phyloP scores from a whole-genome alignment of 2,888 invertebrate genomes.

The Apeira syringaria region DNA sequence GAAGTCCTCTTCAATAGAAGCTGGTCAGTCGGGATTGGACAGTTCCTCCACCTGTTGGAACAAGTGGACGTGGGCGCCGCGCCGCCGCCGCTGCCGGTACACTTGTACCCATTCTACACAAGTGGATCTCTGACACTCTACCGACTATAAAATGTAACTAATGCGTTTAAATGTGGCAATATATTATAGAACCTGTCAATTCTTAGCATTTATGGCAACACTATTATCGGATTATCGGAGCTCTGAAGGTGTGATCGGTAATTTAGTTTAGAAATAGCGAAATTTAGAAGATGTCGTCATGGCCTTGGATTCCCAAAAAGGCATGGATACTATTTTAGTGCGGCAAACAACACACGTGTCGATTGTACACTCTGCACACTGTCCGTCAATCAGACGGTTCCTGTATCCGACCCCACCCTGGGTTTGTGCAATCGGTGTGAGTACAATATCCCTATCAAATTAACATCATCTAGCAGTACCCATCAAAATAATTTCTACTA shows the following conservation, averaged over 20 bases:
- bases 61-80: conserved; percentile 22
- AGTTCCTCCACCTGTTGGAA: conserved; percentile 11
- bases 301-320: background rate
- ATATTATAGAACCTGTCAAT: conserved; percentile 23
- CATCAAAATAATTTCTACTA: too few relatives aligned
- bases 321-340: background rate
- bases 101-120: conserved; percentile 9
- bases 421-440: too few relatives aligned
- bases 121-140: conserved; percentile 16
- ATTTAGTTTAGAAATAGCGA: conserved; percentile 12
- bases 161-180: conserved; percentile 23
- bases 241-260: conserved; percentile 18
- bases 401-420: too few relatives aligned
- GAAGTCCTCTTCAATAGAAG: background rate
- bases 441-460: too few relatives aligned
- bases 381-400: too few relatives aligned
- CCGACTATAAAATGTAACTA: conserved; percentile 27
- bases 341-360: too few relatives aligned
- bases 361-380: too few relatives aligned
- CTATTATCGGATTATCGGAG: conserved; percentile 22
- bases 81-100: too few relatives aligned
- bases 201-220: conserved; percentile 24
- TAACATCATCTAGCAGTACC: too few relatives aligned
- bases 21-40: background rate
- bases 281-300: conserved; percentile 18